Conservation (phyloP, 2,113 vertebrate species). For the Xenopus borealis region DNA sequence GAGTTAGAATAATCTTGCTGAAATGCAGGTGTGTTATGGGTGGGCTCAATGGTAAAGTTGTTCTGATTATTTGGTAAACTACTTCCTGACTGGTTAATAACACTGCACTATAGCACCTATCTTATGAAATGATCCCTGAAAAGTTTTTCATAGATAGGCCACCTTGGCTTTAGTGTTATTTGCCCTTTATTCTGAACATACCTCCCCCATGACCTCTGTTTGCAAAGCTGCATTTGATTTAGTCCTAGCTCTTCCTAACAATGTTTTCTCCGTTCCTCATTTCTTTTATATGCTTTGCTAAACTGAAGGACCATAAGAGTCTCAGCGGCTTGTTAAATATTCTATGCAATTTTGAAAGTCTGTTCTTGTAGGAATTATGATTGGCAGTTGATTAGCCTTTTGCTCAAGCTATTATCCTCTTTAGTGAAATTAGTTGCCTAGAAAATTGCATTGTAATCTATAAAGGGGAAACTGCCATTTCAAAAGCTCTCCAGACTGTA, state of each 20-base stretch:
- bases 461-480: constrained; percentile 63
- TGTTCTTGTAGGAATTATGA: constrained; percentile 80
- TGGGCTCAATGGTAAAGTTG: no score
- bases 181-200: no score
- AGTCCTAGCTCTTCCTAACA: constrained; percentile 46
- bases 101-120: no score
- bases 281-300: constrained; percentile 64
- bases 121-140: no score
- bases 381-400: constrained; percentile 95
- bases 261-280: constrained; percentile 61
- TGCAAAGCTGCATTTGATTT: background rate
- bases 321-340: constrained; percentile 69
- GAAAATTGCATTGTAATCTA: constrained; percentile 89
- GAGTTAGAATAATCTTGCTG: no score
- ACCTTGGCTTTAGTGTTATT: no score
- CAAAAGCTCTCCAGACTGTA: constrained; percentile 58
- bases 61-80: no score
- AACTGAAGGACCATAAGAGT: constrained; percentile 59
- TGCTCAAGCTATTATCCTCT: constrained; percentile 90
- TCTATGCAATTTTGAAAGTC: constrained; percentile 81
- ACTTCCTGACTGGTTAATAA: no score
- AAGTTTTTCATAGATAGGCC: background rate
- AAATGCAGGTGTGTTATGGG: no score
- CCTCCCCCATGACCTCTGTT: no score
- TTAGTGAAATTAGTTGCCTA: constrained; percentile 86